Percentiles rank a stretch among this genome's conserved stretches.
These are phyloP conservation scores for Keiferia lycopersicella DNA, from an alignment of 2,888 invertebrate genomes.

Conservation along the genomic window DNA sequence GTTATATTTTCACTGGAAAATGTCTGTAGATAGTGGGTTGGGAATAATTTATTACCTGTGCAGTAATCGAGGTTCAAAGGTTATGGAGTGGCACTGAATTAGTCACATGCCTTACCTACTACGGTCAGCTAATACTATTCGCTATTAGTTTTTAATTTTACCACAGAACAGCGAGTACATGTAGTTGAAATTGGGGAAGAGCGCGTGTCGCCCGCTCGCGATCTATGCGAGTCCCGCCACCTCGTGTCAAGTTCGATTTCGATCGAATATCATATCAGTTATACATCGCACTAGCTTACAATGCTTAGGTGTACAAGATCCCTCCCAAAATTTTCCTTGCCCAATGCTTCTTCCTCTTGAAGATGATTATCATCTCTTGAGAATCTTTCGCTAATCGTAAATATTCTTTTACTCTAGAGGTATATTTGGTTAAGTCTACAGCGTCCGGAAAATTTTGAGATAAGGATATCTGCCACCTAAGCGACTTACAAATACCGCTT, in stretches of 20 bases:
- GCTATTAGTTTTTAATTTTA: slow-evolving; percentile 46
- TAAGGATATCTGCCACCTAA: background rate
- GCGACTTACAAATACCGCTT: slow-evolving; percentile 30
- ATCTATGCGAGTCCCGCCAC: slow-evolving; percentile 13
- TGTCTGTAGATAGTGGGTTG: slow-evolving; percentile 25
- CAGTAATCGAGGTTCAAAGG: background rate
- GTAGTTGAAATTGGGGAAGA: slow-evolving; percentile 44
- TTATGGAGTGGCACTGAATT: slow-evolving; percentile 19
- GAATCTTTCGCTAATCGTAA: too few species aligned
- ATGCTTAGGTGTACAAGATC: background rate
- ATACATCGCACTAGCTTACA: slow-evolving; percentile 32
- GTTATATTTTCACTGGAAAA: slow-evolving; percentile 43
- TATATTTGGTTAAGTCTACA: background rate
- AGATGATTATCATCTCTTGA: too few species aligned
- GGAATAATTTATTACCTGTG: slow-evolving; percentile 2
- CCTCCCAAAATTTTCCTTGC: background rate
- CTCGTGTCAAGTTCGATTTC: slow-evolving; percentile 37
- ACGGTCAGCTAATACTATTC: slow-evolving; percentile 42
- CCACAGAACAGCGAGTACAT: slow-evolving; percentile 59
- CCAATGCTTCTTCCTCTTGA: background rate
- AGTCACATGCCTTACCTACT: slow-evolving; percentile 38
- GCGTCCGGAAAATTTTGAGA: background rate
- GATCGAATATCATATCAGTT: slow-evolving; percentile 32
- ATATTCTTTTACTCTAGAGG: background rate
- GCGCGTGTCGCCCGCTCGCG: slow-evolving; percentile 22